Evolutionary conservation across 1,140 invertebrate genomes (phyloP), one percentile per base, ranked within the genome.

Genomic region (Ruditapes philippinarum): DNA sequence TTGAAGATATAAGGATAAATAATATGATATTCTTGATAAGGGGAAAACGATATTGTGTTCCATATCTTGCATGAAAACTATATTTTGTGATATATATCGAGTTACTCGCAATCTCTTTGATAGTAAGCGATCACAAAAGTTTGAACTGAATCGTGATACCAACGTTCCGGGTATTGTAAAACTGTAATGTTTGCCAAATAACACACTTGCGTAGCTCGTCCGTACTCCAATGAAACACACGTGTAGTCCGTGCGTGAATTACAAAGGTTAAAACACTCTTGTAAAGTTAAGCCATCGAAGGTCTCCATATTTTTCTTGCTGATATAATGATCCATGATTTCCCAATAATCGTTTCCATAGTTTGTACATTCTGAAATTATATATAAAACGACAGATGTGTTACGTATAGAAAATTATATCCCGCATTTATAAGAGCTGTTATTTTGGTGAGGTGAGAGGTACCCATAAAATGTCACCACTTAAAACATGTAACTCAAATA

Each of bases 81-180:
- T n/a, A n/a, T n/a, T n/a, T 5, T 45, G 42, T 45, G 5, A 14
- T 45, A 45, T 14, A 45, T 45, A 45, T 45, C 42, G n/a, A n/a
- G n/a, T 45, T 45, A 45, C 42, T 57, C 79, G 36, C 79, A 81
- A 33, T 81, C 79, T 65, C 79, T 60, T n/a, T 81, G 54, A 36
- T 65, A 81, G 33, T 81, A 57, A 2, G 79, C 62, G 19, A 81
- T 81, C 19, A 42, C 42, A 31, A 40, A 81, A 3, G 54, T 33
- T 22, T n/a, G 0, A n/a, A 19, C 60, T 0, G 2, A 12, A 60
- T 81, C 79, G 7, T 36, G 33, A 31, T 65, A 81, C 79, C 79
- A 81, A 22, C 51, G 49, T 19, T 81, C 31, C 31, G 79, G 79
- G 14, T 22, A 9, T 0, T 81, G 57, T 38, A 62, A 40, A 19